Conservation (phyloP, 2,797 vertebrate species). For the Chelonia mydas region DNA sequence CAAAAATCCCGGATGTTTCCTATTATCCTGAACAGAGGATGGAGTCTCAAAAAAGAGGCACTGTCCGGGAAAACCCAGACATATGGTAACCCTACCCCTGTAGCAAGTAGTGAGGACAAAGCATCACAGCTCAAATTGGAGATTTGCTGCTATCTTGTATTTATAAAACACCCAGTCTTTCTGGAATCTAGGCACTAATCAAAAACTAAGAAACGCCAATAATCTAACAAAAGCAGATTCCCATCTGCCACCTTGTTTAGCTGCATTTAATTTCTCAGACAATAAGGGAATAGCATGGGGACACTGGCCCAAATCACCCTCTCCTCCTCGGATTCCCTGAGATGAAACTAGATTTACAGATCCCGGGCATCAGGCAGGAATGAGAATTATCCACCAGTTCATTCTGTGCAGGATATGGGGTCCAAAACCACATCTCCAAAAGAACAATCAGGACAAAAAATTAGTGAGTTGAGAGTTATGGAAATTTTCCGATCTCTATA, state of each 20-base stretch:
- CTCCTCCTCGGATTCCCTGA: not conserved
- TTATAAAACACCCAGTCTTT: too few relatives aligned
- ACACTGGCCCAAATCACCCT: too few relatives aligned
- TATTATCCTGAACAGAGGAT: too few relatives aligned
- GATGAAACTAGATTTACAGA: not conserved
- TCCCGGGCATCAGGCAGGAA: not conserved
- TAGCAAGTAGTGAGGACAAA: too few relatives aligned
- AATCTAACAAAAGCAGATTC: constrained; percentile 30
- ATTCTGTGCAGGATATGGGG: not conserved
- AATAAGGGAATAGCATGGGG: not conserved
- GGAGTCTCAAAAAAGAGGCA: too few relatives aligned
- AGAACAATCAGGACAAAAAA: not conserved
- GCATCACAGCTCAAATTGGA: too few relatives aligned
- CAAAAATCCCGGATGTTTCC: too few relatives aligned
- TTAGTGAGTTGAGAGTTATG: not conserved
- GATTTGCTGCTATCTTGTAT: too few relatives aligned
- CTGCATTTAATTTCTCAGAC: not conserved
- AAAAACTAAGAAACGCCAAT: constrained; percentile 22
- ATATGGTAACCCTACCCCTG: too few relatives aligned
- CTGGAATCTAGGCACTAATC: too few relatives aligned
- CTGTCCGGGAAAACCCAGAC: too few relatives aligned
- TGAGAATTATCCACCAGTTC: not conserved
- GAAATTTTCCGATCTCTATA: not conserved
- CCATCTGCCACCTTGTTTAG: not conserved
- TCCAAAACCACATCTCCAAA: not conserved